These are phyloP conservation scores for Rhincodon typus DNA, from an alignment of 2,797 vertebrate species.

Conservation along the genomic window DNA sequence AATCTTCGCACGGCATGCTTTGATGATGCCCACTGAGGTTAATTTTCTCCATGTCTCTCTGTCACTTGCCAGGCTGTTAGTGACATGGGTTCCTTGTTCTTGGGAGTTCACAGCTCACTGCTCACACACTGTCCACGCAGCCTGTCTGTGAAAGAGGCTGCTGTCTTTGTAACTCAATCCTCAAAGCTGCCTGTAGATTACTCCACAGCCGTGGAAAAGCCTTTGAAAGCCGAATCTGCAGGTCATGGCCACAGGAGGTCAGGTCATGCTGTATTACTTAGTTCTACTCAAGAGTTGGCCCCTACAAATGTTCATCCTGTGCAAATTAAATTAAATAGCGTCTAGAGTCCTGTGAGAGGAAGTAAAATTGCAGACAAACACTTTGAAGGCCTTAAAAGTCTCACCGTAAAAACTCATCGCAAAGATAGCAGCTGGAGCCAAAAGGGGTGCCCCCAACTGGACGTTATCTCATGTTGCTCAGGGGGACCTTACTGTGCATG, in stretches of 20 bases:
- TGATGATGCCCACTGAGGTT: background rate
- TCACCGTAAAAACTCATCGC: background rate
- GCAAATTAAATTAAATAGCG: conserved; percentile 27
- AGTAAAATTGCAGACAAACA: background rate
- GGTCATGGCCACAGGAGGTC: conserved; percentile 30
- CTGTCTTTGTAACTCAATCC: conserved; percentile 24
- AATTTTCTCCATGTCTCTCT: background rate
- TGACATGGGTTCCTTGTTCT: background rate
- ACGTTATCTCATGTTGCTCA: background rate
- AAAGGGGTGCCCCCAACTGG: no score
- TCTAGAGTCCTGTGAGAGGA: conserved; percentile 12
- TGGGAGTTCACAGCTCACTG: background rate
- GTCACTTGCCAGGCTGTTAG: background rate
- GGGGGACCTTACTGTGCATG: background rate
- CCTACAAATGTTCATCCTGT: conserved; percentile 26
- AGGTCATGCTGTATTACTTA: conserved; percentile 15
- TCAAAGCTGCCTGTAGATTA: conserved; percentile 34
- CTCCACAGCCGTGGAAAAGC: background rate
- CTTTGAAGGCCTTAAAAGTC: background rate
- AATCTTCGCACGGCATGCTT: background rate
- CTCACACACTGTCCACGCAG: background rate
- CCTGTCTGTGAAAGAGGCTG: background rate
- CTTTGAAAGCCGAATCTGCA: conserved; percentile 33
- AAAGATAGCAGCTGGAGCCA: background rate
- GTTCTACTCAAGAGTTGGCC: conserved; percentile 18